Base-by-base conservation (phyloP, 2,888 invertebrate genomes). In the Amiota mariae region DNA sequence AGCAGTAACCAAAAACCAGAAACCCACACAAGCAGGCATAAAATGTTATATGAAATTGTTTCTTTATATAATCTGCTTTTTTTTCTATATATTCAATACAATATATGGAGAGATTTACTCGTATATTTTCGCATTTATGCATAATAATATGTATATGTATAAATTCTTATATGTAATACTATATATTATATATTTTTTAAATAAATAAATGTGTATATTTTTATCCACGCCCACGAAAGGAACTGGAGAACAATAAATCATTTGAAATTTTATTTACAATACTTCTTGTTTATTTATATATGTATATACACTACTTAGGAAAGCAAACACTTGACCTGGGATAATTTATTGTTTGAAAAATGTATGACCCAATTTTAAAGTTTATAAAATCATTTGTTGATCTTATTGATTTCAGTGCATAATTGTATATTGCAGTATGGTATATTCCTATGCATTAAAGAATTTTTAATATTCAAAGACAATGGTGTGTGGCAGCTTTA, bases 91-190 rank as follows among this genome's bases (percentile, higher is more conserved):
- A n/a, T n/a, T n/a, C n/a, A n/a, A n/a, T n/a, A n/a, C 73, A 67
- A 72, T 76, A 72, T 73, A 72, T 9, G 49, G 76, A 24, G 24
- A 36, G 36, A 57, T 73, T 57, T 74, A 77, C 63, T 85, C 77
- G 76, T 83, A 77, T 81, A 81, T 81, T 84, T 86, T 84, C 80
- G 84, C 86, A 85, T 85, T 85, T 85, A 85, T 86, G 86, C 86
- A 86, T 85, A 68, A 51, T 24, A 73, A 79, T 74, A 76, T 72
- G 72, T 73, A 75, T 75, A 76, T 71, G 76, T 70, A 48, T 67
- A 75, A 56, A 70, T 36, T 36, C 36, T 36, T 36, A 36, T 36
- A 36, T 36, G 36, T 36, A 36, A 36, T 36, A 36, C 36, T 36
- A 36, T 81, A 84, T 79, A 77, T 83, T 80, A 77, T 76, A 79